Evolutionary conservation across 2,113 vertebrate species (phyloP), one percentile per base, ranked within the genome.

Genomic region (Ageneiosus marmoratus): DNA sequence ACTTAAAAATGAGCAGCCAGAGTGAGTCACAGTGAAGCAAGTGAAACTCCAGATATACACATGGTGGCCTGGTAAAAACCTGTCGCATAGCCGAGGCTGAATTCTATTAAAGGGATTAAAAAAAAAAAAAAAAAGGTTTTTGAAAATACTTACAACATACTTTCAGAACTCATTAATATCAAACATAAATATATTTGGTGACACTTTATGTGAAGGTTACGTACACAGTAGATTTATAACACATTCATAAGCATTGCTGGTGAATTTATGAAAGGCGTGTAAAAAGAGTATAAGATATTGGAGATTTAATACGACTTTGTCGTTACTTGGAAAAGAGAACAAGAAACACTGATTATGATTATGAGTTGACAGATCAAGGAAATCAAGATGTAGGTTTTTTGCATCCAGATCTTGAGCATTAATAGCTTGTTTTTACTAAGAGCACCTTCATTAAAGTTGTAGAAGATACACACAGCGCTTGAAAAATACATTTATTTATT

Each of bases 11-110:
- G 56, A 81, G 72, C 63, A 41, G 79, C 82, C 46, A 83, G 78
- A 67, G 41, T 65, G 74, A 51, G 56, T 87, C 86, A 88, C 88
- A 88, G 87, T 88, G 87, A 86, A 80, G 82, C 80, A 69, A 83
- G 41, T 37, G 72, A 75, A 62, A 77, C 84, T 56, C 50, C 65
- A 50, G n/a, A 73, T 46, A 50, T 16, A 27, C 16, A 8, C 16
- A 8, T 15, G 63, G 34, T 18, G 20, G 20, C 65, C 65, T 69
- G 60, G 60, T 63, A 63, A 32, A 63, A 63, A 16, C 60, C 60
- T n/a, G n/a, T n/a, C n/a, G 11, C 37, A 8, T 18, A 20, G 32
- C 63, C 10, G 32, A 2, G 8, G 18, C 10, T n/a, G 37, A 70
- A 70, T 70, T 32, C 44, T 20, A 20, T 70, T 4, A 69, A 44